A percentile compares a stretch with the other conserved stretches of the same genome.
Conservation (phyloP, 2,113 vertebrate species). For the Seriola dumerili region DNA sequence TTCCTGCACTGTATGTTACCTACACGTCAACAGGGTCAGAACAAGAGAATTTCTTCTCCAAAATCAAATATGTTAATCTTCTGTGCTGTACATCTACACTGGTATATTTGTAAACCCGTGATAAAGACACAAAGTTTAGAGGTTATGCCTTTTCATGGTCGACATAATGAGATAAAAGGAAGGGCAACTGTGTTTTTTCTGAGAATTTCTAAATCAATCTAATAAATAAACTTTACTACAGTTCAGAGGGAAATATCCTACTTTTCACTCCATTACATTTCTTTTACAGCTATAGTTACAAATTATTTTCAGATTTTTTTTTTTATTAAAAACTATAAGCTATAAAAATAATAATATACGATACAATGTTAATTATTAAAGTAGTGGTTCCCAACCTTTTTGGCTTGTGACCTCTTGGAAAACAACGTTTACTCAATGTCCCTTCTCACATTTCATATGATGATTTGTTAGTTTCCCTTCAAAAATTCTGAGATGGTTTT, state of each 20-base stretch:
- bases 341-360: not conserved
- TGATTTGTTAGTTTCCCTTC: too few relatives aligned
- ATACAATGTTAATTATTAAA: not conserved
- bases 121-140: not conserved
- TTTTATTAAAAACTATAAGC: too few relatives aligned
- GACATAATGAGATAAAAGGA: not conserved
- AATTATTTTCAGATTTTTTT: not conserved
- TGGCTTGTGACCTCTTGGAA: not conserved
- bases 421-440: not conserved
- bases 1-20: constrained; percentile 7
- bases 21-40: not conserved
- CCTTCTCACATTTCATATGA: not conserved
- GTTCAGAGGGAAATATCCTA: not conserved
- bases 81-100: not conserved
- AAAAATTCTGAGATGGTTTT: not conserved
- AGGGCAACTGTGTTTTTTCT: not conserved
- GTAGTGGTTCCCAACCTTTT: too few relatives aligned
- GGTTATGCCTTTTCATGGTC: not conserved
- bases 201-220: too few relatives aligned
- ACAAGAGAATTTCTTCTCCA: not conserved
- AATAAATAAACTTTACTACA: not conserved
- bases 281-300: not conserved
- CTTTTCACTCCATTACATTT: not conserved
- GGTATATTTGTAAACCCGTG: too few relatives aligned
- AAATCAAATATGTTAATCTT: not conserved